phyloP scores from a whole-genome alignment of 2,888 invertebrate species.

The Acanthosoma haemorrhoidale region DNA sequence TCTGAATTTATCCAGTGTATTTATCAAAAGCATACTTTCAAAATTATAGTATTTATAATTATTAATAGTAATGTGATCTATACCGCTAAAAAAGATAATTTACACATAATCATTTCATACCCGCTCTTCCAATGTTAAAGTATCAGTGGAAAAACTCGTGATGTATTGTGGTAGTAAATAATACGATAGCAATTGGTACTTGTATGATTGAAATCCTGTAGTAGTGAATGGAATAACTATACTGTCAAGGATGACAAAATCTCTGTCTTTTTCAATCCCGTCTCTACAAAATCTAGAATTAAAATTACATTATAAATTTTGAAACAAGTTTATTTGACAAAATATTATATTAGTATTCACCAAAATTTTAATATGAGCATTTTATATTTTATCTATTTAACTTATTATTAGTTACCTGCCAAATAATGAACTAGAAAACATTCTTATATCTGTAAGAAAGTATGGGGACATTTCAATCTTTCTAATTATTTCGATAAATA shows the following conservation, averaged over 20 bases:
- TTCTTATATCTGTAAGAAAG: conserved; percentile 57
- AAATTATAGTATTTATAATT: neutral
- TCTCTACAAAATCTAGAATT: conserved; percentile 55
- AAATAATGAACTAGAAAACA: conserved; percentile 57
- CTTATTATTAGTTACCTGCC: conserved; percentile 52
- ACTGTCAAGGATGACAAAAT: conserved; percentile 46
- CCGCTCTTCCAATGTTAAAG: conserved; percentile 46
- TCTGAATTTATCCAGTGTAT: too few species aligned
- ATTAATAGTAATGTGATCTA: neutral
- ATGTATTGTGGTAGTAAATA: conserved; percentile 56
- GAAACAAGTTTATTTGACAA: too few species aligned
- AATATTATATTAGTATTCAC: neutral
- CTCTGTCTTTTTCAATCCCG: conserved; percentile 54
- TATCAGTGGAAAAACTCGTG: conserved; percentile 56
- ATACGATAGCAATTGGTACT: conserved; percentile 55
- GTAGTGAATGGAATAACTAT: conserved; percentile 55
- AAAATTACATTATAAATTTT: too few species aligned
- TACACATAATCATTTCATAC: conserved; percentile 24
- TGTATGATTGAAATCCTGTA: conserved; percentile 55
- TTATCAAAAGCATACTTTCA: too few species aligned
- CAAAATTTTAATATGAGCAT: neutral
- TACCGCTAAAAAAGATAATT: neutral
- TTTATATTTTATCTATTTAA: neutral
- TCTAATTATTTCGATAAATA: conserved; percentile 57
- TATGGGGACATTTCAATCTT: conserved; percentile 55